Base-by-base conservation (phyloP, 2,797 vertebrate genomes). In the Sarcoramphus papa region DNA sequence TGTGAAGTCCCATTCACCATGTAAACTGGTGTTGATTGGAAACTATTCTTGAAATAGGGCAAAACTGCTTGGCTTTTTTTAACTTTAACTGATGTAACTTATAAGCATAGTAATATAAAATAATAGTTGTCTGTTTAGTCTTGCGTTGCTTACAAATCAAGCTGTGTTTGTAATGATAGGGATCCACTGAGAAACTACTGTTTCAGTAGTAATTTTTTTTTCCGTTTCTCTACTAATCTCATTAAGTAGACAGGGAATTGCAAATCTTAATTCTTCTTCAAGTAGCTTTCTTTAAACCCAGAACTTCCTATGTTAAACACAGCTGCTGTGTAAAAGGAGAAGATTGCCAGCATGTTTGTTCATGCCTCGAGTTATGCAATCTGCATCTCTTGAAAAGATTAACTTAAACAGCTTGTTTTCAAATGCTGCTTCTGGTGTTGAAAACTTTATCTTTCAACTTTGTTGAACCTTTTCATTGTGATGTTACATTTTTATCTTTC, bases 61-160 rank as follows among this genome's bases (percentile, higher is more conserved):
- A 97, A 92, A 98, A 97, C 90, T 96, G 95, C 95, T 98, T 97
- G 95, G 97, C 96, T 97, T 97, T 94, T 93, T 93, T 94, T 54
- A 87, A 90, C 62, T 95, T 95, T 90, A 97, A 97, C 95, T 96
- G 84, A 97, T 98, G 96, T 98, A 98, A 98, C 97, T 98, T 98
- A 96, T 70, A 97, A 96, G 97, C 94, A 97, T 98, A 98, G 92
- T 94, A 93, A 98, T 98, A 97, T 97, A 97, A 98, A 98, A 84
- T 95, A 90, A 95, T 97, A 97, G 97, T 96, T 98, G 97, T 96
- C 97, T 97, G 94, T 97, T 97, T 95, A 97, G 97, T 98, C 97
- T 96, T 97, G 98, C 95, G 94, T 98, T 98, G 97, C 97, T 98
- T 98, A 96, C 85, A 90, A 85, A 95, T 95, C 82, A 85, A 84